These are phyloP conservation scores for Denticeps clupeoides DNA, from an alignment of 2,797 vertebrate genomes.

Conservation along the genomic window DNA sequence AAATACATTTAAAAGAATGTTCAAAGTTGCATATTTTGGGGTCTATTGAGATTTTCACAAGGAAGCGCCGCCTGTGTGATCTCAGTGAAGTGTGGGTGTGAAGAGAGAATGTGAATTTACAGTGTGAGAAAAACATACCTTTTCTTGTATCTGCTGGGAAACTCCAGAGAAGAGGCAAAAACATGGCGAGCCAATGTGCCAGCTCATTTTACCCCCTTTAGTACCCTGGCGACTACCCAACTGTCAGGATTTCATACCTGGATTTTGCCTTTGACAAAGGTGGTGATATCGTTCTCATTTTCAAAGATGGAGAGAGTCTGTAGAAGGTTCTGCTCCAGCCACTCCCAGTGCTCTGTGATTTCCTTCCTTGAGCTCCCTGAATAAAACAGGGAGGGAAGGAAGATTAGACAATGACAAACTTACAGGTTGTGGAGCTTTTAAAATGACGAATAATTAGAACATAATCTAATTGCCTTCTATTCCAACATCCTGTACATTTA, in stretches of 20 bases:
- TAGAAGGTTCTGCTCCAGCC: conserved; percentile 92
- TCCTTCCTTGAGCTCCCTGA: conserved; percentile 87
- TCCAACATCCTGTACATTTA: too few relatives aligned
- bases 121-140: not conserved
- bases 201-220: too few relatives aligned
- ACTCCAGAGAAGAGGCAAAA: not conserved
- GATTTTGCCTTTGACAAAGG: conserved; percentile 94
- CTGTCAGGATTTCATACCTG: conserved; percentile 59
- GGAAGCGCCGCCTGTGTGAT: not conserved
- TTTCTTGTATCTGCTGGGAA: not conserved
- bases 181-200: too few relatives aligned
- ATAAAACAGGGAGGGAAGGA: not conserved
- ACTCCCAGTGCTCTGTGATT: conserved; percentile 97
- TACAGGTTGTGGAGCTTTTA: too few relatives aligned
- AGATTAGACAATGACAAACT: too few relatives aligned
- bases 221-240: too few relatives aligned
- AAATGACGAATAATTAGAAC: too few relatives aligned
- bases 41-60: too few relatives aligned
- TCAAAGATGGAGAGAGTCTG: conserved; percentile 97
- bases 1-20: too few relatives aligned
- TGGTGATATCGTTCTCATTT: conserved; percentile 94
- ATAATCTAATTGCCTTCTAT: too few relatives aligned
- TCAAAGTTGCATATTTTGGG: too few relatives aligned
- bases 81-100: not conserved
- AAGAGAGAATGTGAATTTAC: not conserved